Base-by-base conservation (phyloP, 1,140 invertebrate species). In the Saccostrea glomerata region DNA sequence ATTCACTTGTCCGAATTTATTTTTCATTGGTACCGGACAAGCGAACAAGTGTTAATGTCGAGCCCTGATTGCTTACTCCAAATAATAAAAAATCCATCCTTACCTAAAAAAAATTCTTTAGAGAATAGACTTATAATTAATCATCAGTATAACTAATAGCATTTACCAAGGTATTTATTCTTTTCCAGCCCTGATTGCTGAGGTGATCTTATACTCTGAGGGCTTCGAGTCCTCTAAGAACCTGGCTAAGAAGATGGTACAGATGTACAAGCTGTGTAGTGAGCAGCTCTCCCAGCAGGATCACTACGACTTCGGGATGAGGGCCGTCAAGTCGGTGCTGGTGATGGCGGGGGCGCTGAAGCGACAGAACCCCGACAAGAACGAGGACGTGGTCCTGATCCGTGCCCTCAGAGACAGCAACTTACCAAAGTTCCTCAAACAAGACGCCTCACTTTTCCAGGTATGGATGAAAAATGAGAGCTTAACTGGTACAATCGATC, bases 241-340 rank as follows among this genome's bases (percentile, higher is more conserved):
- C 3, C 95, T 99, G 23, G 97, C 98, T 0, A 96, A 97, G 89
- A 98, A 98, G 94, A 98, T 98, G 97, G 97, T 97, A 0, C 96
- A 98, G 93, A 97, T 98, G 97, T 98, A 98, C 93, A 98, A 98
- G 92, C 95, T 99, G 6, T 98, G 98, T 90, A 98, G 97, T 91
- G 98, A 98, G 95, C 98, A 98, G 94, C 95, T 98, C 0, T 98
- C 98, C 0, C 97, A 98, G 90, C 98, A 98, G 94, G 97, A 98
- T 94, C 98, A 98, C 93, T 98, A 98, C 91, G 98, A 98, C 95
- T 98, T 98, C 93, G 95, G 98, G 70, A 98, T 98, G 98, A 96
- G 98, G 96, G 98, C 89, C 90, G 97, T 95, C 23, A 95, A 95
- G 88, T 95, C 95, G 25, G 95, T 95, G 70, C 90, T 95, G 47